Evolutionary conservation across 23 tunicate genomes (phyloP).

Genomic region (Halocynthia aurantium): DNA sequence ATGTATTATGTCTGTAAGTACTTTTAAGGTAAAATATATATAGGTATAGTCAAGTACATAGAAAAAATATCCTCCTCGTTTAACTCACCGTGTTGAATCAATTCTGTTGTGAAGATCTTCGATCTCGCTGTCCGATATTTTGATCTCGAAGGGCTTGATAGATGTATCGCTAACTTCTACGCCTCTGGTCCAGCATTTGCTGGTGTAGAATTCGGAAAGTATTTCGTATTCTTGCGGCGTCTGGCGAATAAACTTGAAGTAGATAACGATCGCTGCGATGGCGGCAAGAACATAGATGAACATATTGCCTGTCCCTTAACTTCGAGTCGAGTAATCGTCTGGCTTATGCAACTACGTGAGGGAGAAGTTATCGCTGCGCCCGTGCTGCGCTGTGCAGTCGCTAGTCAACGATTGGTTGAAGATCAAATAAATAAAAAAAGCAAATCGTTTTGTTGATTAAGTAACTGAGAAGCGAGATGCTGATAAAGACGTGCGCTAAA

Average conservation of each 20-base stretch:
- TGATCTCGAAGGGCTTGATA: conserved; percentile 31
- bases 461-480: too few species aligned
- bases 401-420: background rate
- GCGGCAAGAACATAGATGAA: conserved; percentile 21
- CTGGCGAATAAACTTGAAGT: conserved; percentile 11
- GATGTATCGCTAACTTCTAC: conserved; percentile 16
- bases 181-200: conserved; percentile 38
- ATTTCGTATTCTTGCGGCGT: conserved; percentile 32
- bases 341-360: too few species aligned
- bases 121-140: conserved; percentile 28
- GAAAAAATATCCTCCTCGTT: background rate
- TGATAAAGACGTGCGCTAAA: too few species aligned
- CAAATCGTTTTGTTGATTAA: too few species aligned
- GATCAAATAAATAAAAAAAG: background rate
- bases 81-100: conserved; percentile 45
- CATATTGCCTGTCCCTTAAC: background rate
- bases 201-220: conserved; percentile 30
- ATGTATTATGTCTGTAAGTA: too few species aligned
- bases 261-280: conserved; percentile 17
- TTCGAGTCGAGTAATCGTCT: background rate
- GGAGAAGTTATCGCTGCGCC: too few species aligned
- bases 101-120: conserved; percentile 31
- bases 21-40: background rate
- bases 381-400: background rate
- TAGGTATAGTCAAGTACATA: background rate